A percentile compares a stretch with the other conserved stretches of the same genome.
phyloP scores from a whole-genome alignment of 2,113 vertebrate genomes.

The Boulengeromyrus knoepffleri region DNA sequence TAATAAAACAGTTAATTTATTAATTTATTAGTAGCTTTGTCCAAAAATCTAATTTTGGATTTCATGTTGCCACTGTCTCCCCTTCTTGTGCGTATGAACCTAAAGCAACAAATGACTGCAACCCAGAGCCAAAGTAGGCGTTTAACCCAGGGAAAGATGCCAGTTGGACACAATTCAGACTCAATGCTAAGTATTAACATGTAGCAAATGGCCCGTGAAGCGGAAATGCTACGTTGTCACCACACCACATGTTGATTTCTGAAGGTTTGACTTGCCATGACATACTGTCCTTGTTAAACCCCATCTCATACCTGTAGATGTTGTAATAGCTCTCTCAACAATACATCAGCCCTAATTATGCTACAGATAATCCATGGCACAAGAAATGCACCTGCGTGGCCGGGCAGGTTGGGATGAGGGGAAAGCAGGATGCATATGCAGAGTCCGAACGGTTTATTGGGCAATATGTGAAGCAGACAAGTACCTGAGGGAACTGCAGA shows the following conservation, averaged over 20 bases:
- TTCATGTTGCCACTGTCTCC: slow-evolving; percentile 6
- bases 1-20: neutral
- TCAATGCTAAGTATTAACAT: slow-evolving; percentile 30
- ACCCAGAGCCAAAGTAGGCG: slow-evolving; percentile 20
- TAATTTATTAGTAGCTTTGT: slow-evolving; percentile 9
- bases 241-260: slow-evolving; percentile 20
- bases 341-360: neutral
- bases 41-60: slow-evolving; percentile 25
- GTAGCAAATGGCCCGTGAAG: slow-evolving; percentile 33
- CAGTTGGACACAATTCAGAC: slow-evolving; percentile 43
- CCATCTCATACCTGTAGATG: slow-evolving; percentile 15
- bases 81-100: neutral
- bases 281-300: slow-evolving; percentile 35
- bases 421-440: neutral
- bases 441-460: neutral
- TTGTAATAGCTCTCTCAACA: slow-evolving; percentile 5
- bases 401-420: neutral
- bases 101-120: slow-evolving; percentile 25
- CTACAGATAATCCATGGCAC: too few species aligned
- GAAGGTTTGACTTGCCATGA: neutral
- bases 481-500: neutral
- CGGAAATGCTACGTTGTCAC: slow-evolving; percentile 33
- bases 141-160: slow-evolving; percentile 30
- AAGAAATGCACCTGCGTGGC: neutral
- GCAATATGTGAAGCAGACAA: neutral